Evolutionary conservation across 2,797 vertebrate species (phyloP).

Genomic region (Rhabdophis nuchalis): DNA sequence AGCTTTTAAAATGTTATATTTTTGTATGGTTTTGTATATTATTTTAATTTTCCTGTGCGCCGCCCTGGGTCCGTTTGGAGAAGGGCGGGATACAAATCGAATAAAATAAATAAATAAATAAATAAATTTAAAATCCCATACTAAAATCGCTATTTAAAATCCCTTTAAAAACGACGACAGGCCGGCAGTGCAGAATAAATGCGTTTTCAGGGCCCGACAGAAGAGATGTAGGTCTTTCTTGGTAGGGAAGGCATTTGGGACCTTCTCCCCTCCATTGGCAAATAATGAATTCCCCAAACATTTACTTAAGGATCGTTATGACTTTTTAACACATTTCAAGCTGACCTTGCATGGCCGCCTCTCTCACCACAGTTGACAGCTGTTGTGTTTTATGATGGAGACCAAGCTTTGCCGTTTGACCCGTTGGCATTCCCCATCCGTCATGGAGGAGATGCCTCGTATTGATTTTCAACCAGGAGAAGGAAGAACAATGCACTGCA

Average conservation of each 20-base stretch:
- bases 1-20: too few species aligned
- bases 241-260: background rate
- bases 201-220: too few species aligned
- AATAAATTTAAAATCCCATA: too few species aligned
- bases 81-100: too few species aligned
- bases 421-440: background rate
- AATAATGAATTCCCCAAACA: slow-evolving; percentile 1
- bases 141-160: too few species aligned
- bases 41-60: too few species aligned
- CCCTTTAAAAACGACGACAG: too few species aligned
- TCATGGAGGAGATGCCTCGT: background rate
- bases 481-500: background rate
- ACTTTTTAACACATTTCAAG: background rate
- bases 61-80: too few species aligned
- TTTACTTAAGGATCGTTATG: background rate
- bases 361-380: background rate
- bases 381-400: slow-evolving; percentile 9
- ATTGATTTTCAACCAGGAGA: slow-evolving; percentile 6
- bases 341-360: background rate
- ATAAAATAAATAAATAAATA: too few species aligned
- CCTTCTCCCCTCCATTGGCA: background rate
- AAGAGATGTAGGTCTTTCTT: too few species aligned
- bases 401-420: background rate
- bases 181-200: too few species aligned
- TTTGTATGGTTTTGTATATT: too few species aligned